These are phyloP conservation scores for Magallana ariakensis DNA, from an alignment of 1,140 invertebrate genomes.

Conservation along the genomic window DNA sequence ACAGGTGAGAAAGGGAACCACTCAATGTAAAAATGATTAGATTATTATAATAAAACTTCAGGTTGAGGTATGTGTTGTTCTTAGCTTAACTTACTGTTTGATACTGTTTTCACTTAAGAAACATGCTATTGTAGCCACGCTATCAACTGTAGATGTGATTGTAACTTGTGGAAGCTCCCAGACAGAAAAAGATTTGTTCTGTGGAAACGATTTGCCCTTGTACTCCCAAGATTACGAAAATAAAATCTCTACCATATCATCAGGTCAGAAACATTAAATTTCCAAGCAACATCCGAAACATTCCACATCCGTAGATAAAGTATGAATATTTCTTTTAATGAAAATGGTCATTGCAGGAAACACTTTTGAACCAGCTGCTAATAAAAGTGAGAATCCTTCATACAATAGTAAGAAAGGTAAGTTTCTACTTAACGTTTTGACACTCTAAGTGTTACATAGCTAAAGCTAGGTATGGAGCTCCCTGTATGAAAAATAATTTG, in stretches of 20 bases:
- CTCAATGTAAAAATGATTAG: background rate
- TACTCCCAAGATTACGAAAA: slow-evolving; percentile 25
- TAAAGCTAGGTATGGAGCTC: no score
- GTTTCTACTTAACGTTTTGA: no score
- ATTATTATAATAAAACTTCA: no score
- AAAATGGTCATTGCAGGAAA: background rate
- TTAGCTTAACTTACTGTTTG: no score
- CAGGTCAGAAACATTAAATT: background rate
- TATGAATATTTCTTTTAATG: background rate
- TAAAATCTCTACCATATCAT: background rate
- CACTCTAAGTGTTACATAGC: no score
- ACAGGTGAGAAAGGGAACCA: slow-evolving; percentile 33
- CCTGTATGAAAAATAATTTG: no score
- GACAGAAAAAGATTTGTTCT: slow-evolving; percentile 17
- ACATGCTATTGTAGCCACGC: slow-evolving; percentile 45
- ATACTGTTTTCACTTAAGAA: no score
- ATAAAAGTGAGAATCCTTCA: background rate
- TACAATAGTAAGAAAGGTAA: background rate
- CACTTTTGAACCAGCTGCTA: background rate
- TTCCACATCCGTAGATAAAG: no score
- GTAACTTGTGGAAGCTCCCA: slow-evolving; percentile 51
- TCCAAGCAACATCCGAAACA: no score
- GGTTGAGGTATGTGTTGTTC: no score
- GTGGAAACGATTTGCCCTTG: slow-evolving; percentile 41
- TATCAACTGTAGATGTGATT: slow-evolving; percentile 48